Conservation (phyloP, 2,113 vertebrate genomes). For the Galbula dea region DNA sequence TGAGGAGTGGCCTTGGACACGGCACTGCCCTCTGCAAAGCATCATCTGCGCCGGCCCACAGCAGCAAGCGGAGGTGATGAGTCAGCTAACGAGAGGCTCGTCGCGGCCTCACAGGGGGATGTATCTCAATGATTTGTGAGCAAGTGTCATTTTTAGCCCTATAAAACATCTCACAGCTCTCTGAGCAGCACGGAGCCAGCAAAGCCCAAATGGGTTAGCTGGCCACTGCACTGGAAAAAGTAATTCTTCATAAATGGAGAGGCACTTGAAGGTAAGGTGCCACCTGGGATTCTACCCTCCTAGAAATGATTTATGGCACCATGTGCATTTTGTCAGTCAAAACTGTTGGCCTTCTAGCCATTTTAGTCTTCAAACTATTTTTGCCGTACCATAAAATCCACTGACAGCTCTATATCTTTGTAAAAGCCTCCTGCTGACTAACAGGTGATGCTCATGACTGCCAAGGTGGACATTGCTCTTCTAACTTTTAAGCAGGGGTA, state of each 20-base stretch:
- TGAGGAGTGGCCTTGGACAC: neutral
- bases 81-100: neutral
- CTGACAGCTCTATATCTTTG: neutral
- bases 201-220: slow-evolving; percentile 53
- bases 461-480: neutral
- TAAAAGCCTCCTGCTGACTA: neutral
- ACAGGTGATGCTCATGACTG: neutral
- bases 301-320: slow-evolving; percentile 47
- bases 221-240: slow-evolving; percentile 57
- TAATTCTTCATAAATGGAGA: slow-evolving; percentile 61
- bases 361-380: slow-evolving; percentile 50
- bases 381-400: slow-evolving; percentile 49
- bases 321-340: slow-evolving; percentile 41
- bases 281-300: slow-evolving; percentile 52
- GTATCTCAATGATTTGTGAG: neutral
- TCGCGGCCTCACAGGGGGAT: neutral
- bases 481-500: neutral
- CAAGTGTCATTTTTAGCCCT: neutral
- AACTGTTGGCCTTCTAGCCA: slow-evolving; percentile 28
- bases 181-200: slow-evolving; percentile 15
- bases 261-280: slow-evolving; percentile 62
- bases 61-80: neutral
- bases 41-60: accelerated
- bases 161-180: neutral
- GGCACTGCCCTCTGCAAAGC: neutral